A percentile compares a stretch with the other conserved stretches of the same genome.
Evolutionary conservation across 2,113 vertebrate genomes (phyloP).

Genomic region (Ctenodactylus gundi): DNA sequence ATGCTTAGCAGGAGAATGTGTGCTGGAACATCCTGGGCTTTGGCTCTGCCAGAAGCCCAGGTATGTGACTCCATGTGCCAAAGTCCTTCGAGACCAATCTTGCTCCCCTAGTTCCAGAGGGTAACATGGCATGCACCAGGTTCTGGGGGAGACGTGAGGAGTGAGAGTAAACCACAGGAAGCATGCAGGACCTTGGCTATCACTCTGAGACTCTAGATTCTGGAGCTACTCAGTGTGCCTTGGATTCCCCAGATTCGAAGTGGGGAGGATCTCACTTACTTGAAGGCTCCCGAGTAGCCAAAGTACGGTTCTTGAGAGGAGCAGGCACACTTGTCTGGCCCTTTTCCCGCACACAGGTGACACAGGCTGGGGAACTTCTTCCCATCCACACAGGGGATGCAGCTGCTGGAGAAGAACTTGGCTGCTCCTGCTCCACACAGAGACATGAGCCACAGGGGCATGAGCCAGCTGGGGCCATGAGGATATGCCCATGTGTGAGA

Average conservation of each 20-base stretch:
- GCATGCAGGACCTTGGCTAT: not conserved
- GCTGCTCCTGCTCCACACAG: constrained; percentile 10
- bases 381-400: constrained; percentile 46
- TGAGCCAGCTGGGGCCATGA: not conserved
- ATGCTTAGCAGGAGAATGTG: not conserved
- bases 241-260: not conserved
- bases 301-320: constrained; percentile 59
- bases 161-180: not conserved
- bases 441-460: not conserved
- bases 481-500: accelerated
- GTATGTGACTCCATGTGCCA: not conserved
- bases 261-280: constrained; percentile 50
- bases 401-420: constrained; percentile 63
- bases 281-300: constrained; percentile 55
- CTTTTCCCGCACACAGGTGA: constrained; percentile 27
- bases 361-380: constrained; percentile 4
- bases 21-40: not conserved
- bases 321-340: constrained; percentile 54
- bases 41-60: not conserved
- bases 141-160: not conserved
- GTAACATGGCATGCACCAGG: too few relatives aligned
- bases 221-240: not conserved
- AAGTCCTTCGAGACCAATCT: not conserved
- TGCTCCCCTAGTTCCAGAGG: not conserved
- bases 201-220: accelerated